Evolutionary conservation across 2,797 vertebrate species (phyloP), one percentile per base, ranked within the genome.

Genomic region (Trachurus trachurus): DNA sequence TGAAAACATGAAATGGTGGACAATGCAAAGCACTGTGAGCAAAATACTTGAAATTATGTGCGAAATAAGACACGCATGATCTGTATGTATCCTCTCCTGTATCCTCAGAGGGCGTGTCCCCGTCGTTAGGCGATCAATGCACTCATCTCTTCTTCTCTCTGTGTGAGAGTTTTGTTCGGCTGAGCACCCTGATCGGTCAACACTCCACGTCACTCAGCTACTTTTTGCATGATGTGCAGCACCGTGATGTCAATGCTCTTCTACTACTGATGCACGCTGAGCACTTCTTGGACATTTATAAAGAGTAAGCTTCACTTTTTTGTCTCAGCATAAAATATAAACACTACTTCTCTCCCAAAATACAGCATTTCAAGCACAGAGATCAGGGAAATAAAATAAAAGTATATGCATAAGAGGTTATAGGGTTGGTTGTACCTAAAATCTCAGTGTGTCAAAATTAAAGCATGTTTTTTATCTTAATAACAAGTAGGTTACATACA

Each of bases 271-370:
- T 95, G 69, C 96, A 97, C 90, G 91, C 95, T 5, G 93, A 92
- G 76, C 92, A 96, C 85, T 99, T 99, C 90, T 84, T 97, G 93
- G 96, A 98, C 89, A 94, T 95, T 77, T 99, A 97, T 82, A 97
- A 96, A 91, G 95, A 96, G 98, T 95, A 96, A 96, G 96, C 91
- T 8, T 60, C 11, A 21, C 12, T 17, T 52, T 13, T 17, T 44
- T 77, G 9, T 76, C 1, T 93, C 6, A 0, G 1, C 6, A 58
- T 21, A 9, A 52, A 52, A 57, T n/a, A 22, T 1, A 0, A 5
- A 2, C 17, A 15, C 15, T 60, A 31, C 21, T 49, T 15, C 39
- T 15, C 42, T 42, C n/a, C 10, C 40, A 62, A 11, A 59, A 59
- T 7, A 13, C 11, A 31, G 15, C 9, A 11, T 12, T 5, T 39